Conservation (phyloP, 2,797 vertebrate genomes). For the Coracias cyanogaster region DNA sequence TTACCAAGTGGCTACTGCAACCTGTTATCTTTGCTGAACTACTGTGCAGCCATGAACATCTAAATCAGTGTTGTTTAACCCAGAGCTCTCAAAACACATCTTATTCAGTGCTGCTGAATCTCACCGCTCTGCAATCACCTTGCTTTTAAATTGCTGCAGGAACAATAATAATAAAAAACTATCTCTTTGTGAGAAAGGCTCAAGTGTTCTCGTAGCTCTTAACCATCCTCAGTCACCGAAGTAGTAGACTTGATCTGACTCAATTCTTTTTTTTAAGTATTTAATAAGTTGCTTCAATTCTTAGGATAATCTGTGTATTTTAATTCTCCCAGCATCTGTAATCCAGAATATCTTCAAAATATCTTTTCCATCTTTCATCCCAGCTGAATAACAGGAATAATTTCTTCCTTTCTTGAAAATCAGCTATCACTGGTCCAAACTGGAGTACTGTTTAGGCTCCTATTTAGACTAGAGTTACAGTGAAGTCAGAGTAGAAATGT, state of each 20-base stretch:
- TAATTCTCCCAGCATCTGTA: neutral
- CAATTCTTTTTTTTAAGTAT: neutral
- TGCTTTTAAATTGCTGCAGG: neutral
- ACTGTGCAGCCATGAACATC: neutral
- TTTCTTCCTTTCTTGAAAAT: neutral
- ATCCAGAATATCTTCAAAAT: neutral
- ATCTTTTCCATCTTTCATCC: neutral
- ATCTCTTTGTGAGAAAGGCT: neutral
- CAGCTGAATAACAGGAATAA: neutral
- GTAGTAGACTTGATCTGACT: neutral
- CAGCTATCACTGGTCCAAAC: neutral
- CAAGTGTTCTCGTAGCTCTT: neutral
- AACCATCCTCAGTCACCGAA: neutral
- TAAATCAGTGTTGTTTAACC: slow-evolving; percentile 59
- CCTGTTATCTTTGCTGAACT: slow-evolving; percentile 65
- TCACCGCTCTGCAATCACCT: slow-evolving; percentile 5
- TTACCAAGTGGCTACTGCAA: slow-evolving; percentile 48
- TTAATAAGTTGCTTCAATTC: neutral
- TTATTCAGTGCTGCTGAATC: neutral
- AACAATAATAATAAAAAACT: neutral
- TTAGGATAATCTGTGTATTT: neutral
- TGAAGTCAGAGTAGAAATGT: neutral
- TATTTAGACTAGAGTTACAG: neutral
- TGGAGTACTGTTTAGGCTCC: neutral
- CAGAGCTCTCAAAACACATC: neutral